These are phyloP conservation scores for Pseudorhiza aurosa DNA, from an alignment of 30 jellyfish, hydroid and myxozoan genomes.

Conservation along the genomic window DNA sequence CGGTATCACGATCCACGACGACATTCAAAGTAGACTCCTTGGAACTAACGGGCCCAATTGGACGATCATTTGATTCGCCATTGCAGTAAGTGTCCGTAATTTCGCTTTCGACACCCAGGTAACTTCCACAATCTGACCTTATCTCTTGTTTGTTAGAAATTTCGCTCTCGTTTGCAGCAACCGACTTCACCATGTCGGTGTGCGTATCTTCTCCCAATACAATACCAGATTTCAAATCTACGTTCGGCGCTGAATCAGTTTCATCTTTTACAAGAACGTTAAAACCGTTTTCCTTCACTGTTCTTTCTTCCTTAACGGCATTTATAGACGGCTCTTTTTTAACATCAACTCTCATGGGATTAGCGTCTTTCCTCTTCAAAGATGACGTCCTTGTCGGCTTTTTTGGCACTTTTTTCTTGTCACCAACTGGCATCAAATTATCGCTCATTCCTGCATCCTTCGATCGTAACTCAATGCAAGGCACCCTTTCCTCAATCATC, in stretches of 20 bases:
- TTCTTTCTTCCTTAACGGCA: neutral
- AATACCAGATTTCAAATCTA: neutral
- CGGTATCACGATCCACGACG: no score
- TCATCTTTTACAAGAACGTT: neutral
- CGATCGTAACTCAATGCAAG: slow-evolving; percentile 26
- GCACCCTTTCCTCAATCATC: neutral
- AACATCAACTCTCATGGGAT: neutral
- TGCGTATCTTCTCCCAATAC: neutral
- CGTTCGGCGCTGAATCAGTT: neutral
- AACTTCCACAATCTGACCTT: no score
- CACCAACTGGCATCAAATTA: neutral
- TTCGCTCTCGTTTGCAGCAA: no score
- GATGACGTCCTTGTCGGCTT: slow-evolving; percentile 72
- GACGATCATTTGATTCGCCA: no score
- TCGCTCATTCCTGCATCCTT: slow-evolving; percentile 19
- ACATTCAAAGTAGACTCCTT: no score
- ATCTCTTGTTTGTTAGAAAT: no score
- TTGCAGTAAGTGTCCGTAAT: no score
- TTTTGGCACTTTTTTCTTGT: slow-evolving; percentile 23
- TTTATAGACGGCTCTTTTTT: neutral
- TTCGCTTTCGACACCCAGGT: no score
- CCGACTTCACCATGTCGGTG: neutral
- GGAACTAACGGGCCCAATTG: no score
- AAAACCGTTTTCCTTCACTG: neutral
- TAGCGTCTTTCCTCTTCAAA: slow-evolving; percentile 8